A percentile compares a stretch with the other conserved stretches of the same genome.
Conservation (phyloP, 2,797 vertebrate genomes). For the Pseudochirops cupreus region DNA sequence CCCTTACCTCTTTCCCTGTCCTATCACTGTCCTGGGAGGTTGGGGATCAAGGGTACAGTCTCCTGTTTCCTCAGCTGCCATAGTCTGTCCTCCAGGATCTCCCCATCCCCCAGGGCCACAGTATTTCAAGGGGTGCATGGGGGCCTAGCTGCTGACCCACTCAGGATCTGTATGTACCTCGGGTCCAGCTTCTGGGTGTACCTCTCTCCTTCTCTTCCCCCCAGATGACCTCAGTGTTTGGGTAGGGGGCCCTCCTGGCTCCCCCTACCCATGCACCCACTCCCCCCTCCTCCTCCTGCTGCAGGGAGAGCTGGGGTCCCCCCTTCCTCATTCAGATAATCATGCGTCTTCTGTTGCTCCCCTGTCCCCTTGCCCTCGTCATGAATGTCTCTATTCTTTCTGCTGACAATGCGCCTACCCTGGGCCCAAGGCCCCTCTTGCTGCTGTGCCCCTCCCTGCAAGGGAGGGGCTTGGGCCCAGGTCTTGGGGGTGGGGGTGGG, state of each 20-base stretch:
- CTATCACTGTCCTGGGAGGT: not conserved
- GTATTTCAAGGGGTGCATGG: slow-evolving; percentile 73
- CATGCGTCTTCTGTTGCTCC: slow-evolving; percentile 67
- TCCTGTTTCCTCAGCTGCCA: slow-evolving; percentile 40
- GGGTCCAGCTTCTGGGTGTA: slow-evolving; percentile 76
- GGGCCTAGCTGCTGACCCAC: slow-evolving; percentile 80
- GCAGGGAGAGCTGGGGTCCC: not conserved
- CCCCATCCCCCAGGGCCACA: slow-evolving; percentile 64
- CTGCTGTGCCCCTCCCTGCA: slow-evolving; percentile 67
- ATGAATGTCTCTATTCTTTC: slow-evolving; percentile 69
- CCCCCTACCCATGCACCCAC: slow-evolving; percentile 59
- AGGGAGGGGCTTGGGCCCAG: not conserved
- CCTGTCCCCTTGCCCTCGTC: slow-evolving; percentile 76
- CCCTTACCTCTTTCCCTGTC: not conserved
- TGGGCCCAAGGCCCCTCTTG: slow-evolving; percentile 48
- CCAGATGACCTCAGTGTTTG: slow-evolving; percentile 82
- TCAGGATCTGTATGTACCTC: slow-evolving; percentile 78
- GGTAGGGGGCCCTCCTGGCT: slow-evolving; percentile 75
- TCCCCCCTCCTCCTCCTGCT: not conserved
- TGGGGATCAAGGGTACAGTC: not conserved
- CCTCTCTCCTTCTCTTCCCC: slow-evolving; percentile 59
- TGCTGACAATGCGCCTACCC: not conserved
- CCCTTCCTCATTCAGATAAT: slow-evolving; percentile 67
- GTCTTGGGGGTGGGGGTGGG: slow-evolving; percentile 54
- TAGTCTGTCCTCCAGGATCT: slow-evolving; percentile 52